Percentiles rank a stretch among this genome's conserved stretches.
phyloP scores from a whole-genome alignment of 2,797 vertebrate genomes.

The Taenioides sp. region DNA sequence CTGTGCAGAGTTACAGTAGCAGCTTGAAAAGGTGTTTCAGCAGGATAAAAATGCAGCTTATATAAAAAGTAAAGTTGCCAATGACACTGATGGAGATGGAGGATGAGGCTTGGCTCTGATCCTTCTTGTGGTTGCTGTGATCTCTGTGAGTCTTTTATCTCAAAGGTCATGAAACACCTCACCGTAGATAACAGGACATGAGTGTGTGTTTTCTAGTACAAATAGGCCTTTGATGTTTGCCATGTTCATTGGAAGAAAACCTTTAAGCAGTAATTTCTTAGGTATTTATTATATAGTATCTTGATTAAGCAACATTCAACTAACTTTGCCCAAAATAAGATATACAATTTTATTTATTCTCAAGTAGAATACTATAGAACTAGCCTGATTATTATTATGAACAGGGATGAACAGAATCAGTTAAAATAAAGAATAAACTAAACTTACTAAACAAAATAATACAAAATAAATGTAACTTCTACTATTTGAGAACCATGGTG shows the following conservation, averaged over 20 bases:
- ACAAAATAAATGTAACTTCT: neutral
- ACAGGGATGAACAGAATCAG: neutral
- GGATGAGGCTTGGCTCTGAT: slow-evolving; percentile 7
- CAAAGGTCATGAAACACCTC: slow-evolving; percentile 44
- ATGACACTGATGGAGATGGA: slow-evolving; percentile 1
- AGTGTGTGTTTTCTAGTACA: slow-evolving; percentile 26
- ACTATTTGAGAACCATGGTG: neutral
- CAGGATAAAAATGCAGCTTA: neutral
- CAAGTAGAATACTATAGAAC: neutral
- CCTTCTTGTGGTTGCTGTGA: slow-evolving; percentile 45
- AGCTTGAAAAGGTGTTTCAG: neutral
- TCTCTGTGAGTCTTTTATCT: slow-evolving; percentile 38
- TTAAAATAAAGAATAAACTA: no score
- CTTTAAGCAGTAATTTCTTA: slow-evolving; percentile 7
- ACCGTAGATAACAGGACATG: slow-evolving; percentile 28
- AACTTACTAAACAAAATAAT: no score
- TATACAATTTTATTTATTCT: neutral
- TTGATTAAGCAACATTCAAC: neutral
- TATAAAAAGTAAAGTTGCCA: neutral
- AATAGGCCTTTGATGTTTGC: slow-evolving; percentile 51
- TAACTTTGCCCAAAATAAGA: neutral
- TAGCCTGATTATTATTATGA: neutral
- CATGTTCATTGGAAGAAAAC: slow-evolving; percentile 14
- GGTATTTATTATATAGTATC: no score
- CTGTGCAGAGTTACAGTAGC: no score